Evolutionary conservation across 2,113 vertebrate species (phyloP).

Genomic region (Nesogale talazaci): DNA sequence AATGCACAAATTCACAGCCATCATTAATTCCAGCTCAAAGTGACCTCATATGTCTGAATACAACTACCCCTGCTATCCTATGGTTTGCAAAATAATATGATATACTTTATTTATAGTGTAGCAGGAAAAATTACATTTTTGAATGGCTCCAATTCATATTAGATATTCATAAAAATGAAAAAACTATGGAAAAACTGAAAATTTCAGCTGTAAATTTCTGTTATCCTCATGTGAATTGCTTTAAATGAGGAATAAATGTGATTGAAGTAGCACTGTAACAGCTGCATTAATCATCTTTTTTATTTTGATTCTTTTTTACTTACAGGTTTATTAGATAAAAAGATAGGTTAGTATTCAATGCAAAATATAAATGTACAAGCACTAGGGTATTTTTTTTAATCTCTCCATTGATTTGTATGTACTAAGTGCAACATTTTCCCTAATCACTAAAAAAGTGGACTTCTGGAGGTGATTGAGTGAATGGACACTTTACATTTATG

Average conservation of each 20-base stretch:
- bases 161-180: slow-evolving; percentile 71
- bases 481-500: not conserved
- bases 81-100: slow-evolving; percentile 42
- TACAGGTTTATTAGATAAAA: slow-evolving; percentile 62
- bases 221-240: slow-evolving; percentile 73
- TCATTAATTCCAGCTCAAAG: too few relatives aligned
- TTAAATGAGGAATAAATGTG: slow-evolving; percentile 79
- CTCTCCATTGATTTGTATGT: slow-evolving; percentile 6
- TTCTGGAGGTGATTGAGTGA: not conserved
- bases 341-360: slow-evolving; percentile 31
- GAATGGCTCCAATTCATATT: slow-evolving; percentile 73
- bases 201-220: slow-evolving; percentile 73
- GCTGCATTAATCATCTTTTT: slow-evolving; percentile 71
- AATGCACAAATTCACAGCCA: too few relatives aligned
- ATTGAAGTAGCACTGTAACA: slow-evolving; percentile 70
- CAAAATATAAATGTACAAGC: slow-evolving; percentile 57
- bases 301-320: slow-evolving; percentile 59
- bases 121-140: slow-evolving; percentile 67
- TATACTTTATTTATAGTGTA: slow-evolving; percentile 70
- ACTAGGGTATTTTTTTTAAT: slow-evolving; percentile 19
- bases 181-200: slow-evolving; percentile 40
- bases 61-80: not conserved
- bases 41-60: too few relatives aligned
- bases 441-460: not conserved
- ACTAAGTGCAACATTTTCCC: not conserved